Percentiles rank a stretch among this genome's conserved stretches.
These are phyloP conservation scores for Aulostomus chinensis DNA, from an alignment of 2,797 vertebrate genomes.

Conservation along the genomic window DNA sequence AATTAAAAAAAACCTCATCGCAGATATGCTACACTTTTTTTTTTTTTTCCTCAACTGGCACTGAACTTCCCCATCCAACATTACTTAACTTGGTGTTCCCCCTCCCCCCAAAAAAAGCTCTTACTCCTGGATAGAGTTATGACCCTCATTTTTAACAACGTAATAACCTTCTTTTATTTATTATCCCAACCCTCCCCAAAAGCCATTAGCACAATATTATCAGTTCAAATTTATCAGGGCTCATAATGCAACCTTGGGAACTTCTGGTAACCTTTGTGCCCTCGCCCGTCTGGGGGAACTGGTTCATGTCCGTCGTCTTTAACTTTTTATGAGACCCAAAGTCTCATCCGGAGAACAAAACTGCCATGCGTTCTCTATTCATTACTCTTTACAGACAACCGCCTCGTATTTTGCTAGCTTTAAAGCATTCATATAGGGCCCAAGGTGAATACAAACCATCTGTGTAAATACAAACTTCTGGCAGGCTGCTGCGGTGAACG, in stretches of 20 bases:
- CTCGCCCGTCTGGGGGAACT: constrained; percentile 21
- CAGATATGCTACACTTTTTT: constrained; percentile 9
- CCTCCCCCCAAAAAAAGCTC: not conserved
- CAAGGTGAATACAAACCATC: constrained; percentile 73
- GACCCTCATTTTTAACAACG: constrained; percentile 31
- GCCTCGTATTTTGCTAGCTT: constrained; percentile 37
- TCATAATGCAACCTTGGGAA: constrained; percentile 46
- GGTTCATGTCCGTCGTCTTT: constrained; percentile 46
- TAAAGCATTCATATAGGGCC: constrained; percentile 52
- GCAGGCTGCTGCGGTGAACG: constrained; percentile 51
- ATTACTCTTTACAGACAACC: constrained; percentile 46
- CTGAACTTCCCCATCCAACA: constrained; percentile 35
- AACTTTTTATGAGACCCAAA: constrained; percentile 43
- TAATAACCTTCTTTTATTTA: constrained; percentile 66
- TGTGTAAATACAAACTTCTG: constrained; percentile 69
- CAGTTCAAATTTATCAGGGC: constrained; percentile 52
- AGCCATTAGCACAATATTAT: constrained; percentile 71
- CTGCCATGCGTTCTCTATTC: constrained; percentile 51
- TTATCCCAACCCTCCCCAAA: constrained; percentile 48
- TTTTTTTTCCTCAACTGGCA: constrained; percentile 26
- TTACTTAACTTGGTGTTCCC: constrained; percentile 40
- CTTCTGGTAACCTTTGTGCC: constrained; percentile 40
- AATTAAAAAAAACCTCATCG: constrained; percentile 42
- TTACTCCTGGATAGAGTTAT: constrained; percentile 7
- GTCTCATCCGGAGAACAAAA: constrained; percentile 56